Evolutionary conservation across 2,888 invertebrate species (phyloP), one percentile per base, ranked within the genome.

Genomic region (Tetrapedia diversipes): DNA sequence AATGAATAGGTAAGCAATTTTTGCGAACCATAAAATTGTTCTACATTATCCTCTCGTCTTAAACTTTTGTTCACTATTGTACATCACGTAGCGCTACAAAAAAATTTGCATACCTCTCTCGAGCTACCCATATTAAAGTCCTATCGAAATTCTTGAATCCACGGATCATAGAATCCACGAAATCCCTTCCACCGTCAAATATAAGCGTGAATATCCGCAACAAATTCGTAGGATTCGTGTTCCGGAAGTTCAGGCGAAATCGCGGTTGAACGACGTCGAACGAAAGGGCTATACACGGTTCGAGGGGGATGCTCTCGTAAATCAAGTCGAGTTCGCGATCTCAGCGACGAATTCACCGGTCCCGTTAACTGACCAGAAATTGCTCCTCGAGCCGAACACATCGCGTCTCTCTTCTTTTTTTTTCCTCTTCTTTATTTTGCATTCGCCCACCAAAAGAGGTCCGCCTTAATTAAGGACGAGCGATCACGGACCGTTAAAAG

Each of bases 311-410:
- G 66, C n/a, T 56, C 69, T 65, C 74, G 74, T 81, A 81, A 83
- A 81, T 83, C 71, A 70, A 59, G 67, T 53, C 14, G 74, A 71
- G 70, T 83, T 67, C 69, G 49, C 70, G 78, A 78, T 79, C 73
- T 61, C 71, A 54, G 45, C 74, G 71, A 80, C 74, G 81, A 73
- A 83, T 80, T 72, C 67, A 27, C 27, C 10, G 66, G 82, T 84
- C 74, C 84, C 84, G 84, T 84, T 84, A 84, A 34, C 24, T n/a
- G 69, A 74, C 47, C 77, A 73, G 69, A 77, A 82, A 80, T 80
- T 77, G 76, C 73, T 37, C 8, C 29, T 60, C 51, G 78, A 47
- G 57, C 56, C 66, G 39, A 41, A 63, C 24, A n/a, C n/a, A n/a
- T n/a, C n/a, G n/a, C n/a, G n/a, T n/a, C n/a, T n/a, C n/a, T n/a